A percentile compares a stretch with the other conserved stretches of the same genome.
Conservation (phyloP, 2,797 vertebrate species). For the Staurois parvus region DNA sequence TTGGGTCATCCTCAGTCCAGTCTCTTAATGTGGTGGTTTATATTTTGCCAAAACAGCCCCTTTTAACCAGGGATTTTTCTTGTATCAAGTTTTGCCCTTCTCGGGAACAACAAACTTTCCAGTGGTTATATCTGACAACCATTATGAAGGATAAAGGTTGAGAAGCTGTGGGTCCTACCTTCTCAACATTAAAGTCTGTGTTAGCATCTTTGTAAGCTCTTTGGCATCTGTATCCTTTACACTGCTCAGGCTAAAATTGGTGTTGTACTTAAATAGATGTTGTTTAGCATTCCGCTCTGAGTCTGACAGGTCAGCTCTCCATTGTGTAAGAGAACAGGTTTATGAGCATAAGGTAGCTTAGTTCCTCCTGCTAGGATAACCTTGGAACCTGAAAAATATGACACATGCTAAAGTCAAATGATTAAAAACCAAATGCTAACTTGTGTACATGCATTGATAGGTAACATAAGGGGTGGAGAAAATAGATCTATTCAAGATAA, state of each 20-base stretch:
- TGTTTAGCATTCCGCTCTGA: conserved; percentile 89
- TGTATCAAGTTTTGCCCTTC: too few species aligned
- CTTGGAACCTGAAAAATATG: conserved; percentile 81
- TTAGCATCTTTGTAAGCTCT: conserved; percentile 80
- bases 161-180: conserved; percentile 75
- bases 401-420: not conserved
- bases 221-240: conserved; percentile 64
- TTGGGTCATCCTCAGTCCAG: too few species aligned
- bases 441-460: not conserved
- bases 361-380: conserved; percentile 89
- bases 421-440: not conserved
- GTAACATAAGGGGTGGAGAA: not conserved
- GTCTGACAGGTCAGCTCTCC: conserved; percentile 96
- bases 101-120: too few species aligned
- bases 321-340: conserved; percentile 91
- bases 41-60: not conserved
- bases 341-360: conserved; percentile 89
- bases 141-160: not conserved
- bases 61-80: too few species aligned
- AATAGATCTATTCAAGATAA: not conserved
- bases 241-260: conserved; percentile 81
- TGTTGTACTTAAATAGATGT: conserved; percentile 87
- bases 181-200: conserved; percentile 87
- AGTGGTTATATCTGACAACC: not conserved
- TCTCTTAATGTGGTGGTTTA: not conserved